Base-by-base conservation (phyloP, 2,888 invertebrate genomes). In the Brachyopa scutellaris region DNA sequence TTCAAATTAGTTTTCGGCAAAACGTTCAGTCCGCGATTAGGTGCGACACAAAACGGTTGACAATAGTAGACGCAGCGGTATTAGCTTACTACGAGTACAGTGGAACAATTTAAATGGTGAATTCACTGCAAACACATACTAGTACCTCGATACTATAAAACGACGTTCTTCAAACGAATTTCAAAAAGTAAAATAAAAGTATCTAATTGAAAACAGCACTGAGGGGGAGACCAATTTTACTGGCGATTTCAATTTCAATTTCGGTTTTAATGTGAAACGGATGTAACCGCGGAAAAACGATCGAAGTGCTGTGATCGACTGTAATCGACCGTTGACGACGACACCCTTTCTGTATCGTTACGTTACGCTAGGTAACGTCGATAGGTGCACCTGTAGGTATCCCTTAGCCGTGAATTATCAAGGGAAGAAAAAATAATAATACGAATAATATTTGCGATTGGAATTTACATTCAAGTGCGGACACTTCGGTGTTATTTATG, bases 1-100 rank as follows among this genome's bases (percentile, higher is more conserved):
- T 72, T 70, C 29, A 77, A 82, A 77, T 77, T 77, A 64, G 64
- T 61, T 82, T 82, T 82, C 72, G 77, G 72, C 77, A 66, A 82
- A 82, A 82, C 70, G 70, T 82, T 82, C 82, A 82, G 82, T 82
- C 72, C 82, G 82, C 82, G 77, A 77, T 72, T 82, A 82, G 82
- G 82, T 77, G 77, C 82, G 77, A 82, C 70, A 82, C 82, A 77
- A 76, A 77, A 70, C 82, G 82, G 82, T 82, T 82, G 82, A 66
- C 45, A 42, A 66, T 31, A 66, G 17, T 45, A 64, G 45, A 62
- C 51, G 26, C 45, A 51, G 38, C 45, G 51, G 38, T 3, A 13
- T 40, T 6, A 64, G 42, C 29, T 45, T 33, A 11, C 7, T 9
- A 47, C 59, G n/a, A n/a, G n/a, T n/a, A n/a, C n/a, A n/a, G n/a